Evolutionary conservation across 2,113 vertebrate species (phyloP).

Genomic region (Pterocles burchelli): DNA sequence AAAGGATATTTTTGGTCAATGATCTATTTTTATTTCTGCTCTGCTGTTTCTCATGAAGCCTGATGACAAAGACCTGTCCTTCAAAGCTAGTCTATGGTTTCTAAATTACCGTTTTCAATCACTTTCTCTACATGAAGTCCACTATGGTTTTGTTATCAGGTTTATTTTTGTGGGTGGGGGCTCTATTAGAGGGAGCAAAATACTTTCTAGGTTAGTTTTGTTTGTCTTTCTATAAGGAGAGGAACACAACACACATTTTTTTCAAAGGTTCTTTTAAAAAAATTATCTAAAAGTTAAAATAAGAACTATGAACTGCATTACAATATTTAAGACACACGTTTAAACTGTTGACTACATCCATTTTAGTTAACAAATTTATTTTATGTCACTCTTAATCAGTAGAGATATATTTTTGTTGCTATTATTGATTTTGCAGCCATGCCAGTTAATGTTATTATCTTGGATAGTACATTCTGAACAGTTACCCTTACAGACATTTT

Average conservation of each 20-base stretch:
- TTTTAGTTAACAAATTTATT: conserved; percentile 73
- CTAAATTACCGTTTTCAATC: conserved; percentile 76
- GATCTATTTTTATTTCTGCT: conserved; percentile 80
- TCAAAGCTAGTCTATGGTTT: conserved; percentile 64
- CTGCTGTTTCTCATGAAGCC: conserved; percentile 72
- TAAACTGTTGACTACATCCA: conserved; percentile 52
- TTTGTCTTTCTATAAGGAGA: background rate
- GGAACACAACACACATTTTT: conserved; percentile 2
- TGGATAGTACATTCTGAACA: conserved; percentile 63
- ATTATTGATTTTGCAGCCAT: conserved; percentile 73
- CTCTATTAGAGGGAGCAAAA: background rate
- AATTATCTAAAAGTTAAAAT: conserved; percentile 21
- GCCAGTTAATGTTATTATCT: conserved; percentile 73
- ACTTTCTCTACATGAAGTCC: conserved; percentile 43
- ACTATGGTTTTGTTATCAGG: background rate
- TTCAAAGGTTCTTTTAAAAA: conserved; percentile 27
- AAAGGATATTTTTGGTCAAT: conserved; percentile 78
- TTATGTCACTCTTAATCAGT: conserved; percentile 74
- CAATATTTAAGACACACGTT: conserved; percentile 34
- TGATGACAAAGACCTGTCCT: conserved; percentile 75
- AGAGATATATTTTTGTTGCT: conserved; percentile 73
- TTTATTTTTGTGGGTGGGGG: background rate
- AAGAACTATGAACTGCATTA: conserved; percentile 34
- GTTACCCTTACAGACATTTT: conserved; percentile 72
- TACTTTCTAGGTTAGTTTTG: background rate